Evolutionary conservation across 2,888 invertebrate genomes (phyloP), one percentile per base, ranked within the genome.

Genomic region (Drosophila nigritarsus): DNA sequence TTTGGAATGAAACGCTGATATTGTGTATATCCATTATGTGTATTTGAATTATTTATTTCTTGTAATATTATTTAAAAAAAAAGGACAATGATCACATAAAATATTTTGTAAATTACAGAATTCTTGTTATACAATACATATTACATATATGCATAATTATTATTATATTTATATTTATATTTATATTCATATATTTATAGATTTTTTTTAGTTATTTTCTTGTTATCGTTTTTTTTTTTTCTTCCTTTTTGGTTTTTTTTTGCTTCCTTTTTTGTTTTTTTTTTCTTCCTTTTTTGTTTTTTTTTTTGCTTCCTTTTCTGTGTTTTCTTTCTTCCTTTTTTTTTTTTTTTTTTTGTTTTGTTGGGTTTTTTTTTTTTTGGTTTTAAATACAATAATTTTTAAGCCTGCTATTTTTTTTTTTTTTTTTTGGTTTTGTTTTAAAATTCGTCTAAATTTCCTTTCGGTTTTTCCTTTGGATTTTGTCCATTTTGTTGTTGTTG

Each of bases 11-110:
- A 63, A 80, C 65, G 15, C 51, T 40, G 56, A 72, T 78, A 65
- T 79, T 79, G 69, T 80, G 66, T 89, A 79, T 85, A 89, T 83
- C 75, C 82, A 87, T 89, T 89, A 85, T 85, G 87, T 89, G 79
- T 89, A 89, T 89, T 89, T 82, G 87, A 85, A 85, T 87, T 85
- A 89, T 85, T 85, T 85, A 85, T 89, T 85, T 85, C 82, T 87
- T 84, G 89, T 85, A 89, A 87, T 85, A 85, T 89, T 84, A 82
- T 70, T 72, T 50, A 40, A 81, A 80, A 85, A 88, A 83, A 84
- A 89, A 87, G 81, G 80, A 87, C 87, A 87, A 87, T 87, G 87
- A 87, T 87, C 87, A 87, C 87, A 90, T 87, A 90, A 90, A 88
- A 88, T 87, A 89, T 87, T 89, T 86, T 88, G 80, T 83, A 90